Evolutionary conservation across 2,797 vertebrate genomes (phyloP).

Genomic region (Liparis tanakae): DNA sequence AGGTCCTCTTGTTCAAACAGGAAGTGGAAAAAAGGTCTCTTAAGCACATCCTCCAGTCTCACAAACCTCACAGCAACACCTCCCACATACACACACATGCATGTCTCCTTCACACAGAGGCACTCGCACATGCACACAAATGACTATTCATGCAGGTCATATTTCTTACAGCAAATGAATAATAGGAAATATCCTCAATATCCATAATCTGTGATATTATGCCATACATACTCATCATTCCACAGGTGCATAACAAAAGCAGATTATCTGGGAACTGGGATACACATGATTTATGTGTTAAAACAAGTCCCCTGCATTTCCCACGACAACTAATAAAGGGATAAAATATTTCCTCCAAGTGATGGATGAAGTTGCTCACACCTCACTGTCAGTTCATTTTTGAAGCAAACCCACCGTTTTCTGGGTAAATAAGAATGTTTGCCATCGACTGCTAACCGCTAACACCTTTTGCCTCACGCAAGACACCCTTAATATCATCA

Average conservation of each 20-base stretch:
- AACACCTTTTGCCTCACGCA: constrained; percentile 51
- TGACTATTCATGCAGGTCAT: constrained; percentile 67
- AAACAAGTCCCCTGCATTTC: constrained; percentile 81
- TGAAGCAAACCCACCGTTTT: constrained; percentile 76
- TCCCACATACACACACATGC: constrained; percentile 20
- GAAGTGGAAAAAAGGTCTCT: constrained; percentile 45
- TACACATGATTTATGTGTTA: constrained; percentile 84
- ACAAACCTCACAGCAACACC: constrained; percentile 33
- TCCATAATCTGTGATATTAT: constrained; percentile 80
- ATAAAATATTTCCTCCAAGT: constrained; percentile 80
- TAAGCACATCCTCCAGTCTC: constrained; percentile 27
- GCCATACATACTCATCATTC: constrained; percentile 78
- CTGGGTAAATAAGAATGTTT: constrained; percentile 82
- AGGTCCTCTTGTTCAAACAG: constrained; percentile 36
- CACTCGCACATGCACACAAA: constrained; percentile 46
- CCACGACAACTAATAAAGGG: constrained; percentile 84
- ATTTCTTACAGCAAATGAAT: constrained; percentile 78
- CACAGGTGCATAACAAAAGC: constrained; percentile 73
- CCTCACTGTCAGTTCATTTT: constrained; percentile 84
- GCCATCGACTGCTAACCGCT: constrained; percentile 70
- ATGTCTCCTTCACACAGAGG: constrained; percentile 8
- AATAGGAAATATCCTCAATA: constrained; percentile 80
- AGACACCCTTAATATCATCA: constrained; percentile 65
- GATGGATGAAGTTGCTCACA: constrained; percentile 82
- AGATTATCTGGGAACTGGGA: constrained; percentile 64